Evolutionary conservation across 1,140 invertebrate species (phyloP), one percentile per base, ranked within the genome.

Genomic region (Theocolax elegans): DNA sequence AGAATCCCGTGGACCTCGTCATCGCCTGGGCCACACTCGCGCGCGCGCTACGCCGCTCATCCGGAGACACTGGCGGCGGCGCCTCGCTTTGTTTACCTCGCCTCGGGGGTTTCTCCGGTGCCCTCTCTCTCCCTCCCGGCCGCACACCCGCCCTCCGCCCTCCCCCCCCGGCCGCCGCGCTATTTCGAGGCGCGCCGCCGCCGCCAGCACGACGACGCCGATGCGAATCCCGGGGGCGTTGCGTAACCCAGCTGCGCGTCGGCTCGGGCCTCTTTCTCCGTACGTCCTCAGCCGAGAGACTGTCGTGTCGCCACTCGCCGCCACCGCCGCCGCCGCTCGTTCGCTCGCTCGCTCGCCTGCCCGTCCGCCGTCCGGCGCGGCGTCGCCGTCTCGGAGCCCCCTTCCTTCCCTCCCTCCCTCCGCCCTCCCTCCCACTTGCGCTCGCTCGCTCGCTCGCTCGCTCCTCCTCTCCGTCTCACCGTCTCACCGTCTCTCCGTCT

Each of bases 41-140:
- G n/a, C n/a, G n/a, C n/a, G n/a, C n/a, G n/a, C n/a, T n/a, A n/a
- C n/a, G n/a, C n/a, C n/a, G 29, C 3, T 17, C 23, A n/a, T n/a
- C 15, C 1, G n/a, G n/a, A 15, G 9, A 29, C 12, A 29, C 15
- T 15, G 1, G 25, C 25, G 25, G 15, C 25, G 6, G 31, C 49
- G 25, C 6, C n/a, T 53, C 25, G 27, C 49, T 53, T 56, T 56
- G 53, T 56, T 56, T 56, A 56, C 53, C 53, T 56, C 29, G n/a
- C n/a, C n/a, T n/a, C n/a, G n/a, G n/a, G n/a, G n/a, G n/a, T n/a
- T n/a, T n/a, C n/a, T n/a, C n/a, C n/a, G n/a, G n/a, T n/a, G n/a
- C n/a, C n/a, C n/a, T n/a, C n/a, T n/a, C n/a, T n/a, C n/a, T n/a
- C n/a, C n/a, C n/a, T n/a, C n/a, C n/a, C n/a, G 8, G 38, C 3